A percentile compares a stretch with the other conserved stretches of the same genome.
phyloP scores from a whole-genome alignment of 2,888 invertebrate species.

The Trypoxylon attenuatum region DNA sequence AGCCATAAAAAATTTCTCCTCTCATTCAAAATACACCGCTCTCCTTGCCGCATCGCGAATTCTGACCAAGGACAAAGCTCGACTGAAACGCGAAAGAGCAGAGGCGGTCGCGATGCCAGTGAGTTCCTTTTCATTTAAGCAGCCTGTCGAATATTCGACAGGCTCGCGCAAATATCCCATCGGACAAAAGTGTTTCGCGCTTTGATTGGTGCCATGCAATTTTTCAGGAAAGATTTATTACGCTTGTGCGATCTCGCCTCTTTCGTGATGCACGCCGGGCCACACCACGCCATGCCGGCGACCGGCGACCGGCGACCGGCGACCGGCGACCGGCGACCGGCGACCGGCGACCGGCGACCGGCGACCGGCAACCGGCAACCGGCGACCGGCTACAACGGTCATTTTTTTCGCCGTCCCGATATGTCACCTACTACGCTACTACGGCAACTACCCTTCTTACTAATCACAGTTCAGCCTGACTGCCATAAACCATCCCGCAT shows the following conservation, averaged over 20 bases:
- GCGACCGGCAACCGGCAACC: not conserved
- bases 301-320: not conserved
- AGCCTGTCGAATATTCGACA: not conserved
- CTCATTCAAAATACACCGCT: too few species aligned
- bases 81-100: too few species aligned
- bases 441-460: too few species aligned
- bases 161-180: not conserved
- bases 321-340: not conserved
- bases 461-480: not conserved
- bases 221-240: not conserved
- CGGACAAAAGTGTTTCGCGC: not conserved
- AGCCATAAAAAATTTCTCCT: too few species aligned
- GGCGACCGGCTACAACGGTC: not conserved
- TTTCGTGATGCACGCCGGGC: not conserved
- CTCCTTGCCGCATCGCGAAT: too few species aligned
- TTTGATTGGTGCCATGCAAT: not conserved
- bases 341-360: not conserved
- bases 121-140: not conserved
- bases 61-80: too few species aligned
- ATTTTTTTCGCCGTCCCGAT: not conserved
- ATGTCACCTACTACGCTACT: not conserved
- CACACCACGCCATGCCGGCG: not conserved
- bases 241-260: not conserved
- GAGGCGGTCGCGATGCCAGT: too few species aligned
- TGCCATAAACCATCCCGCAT: not conserved